phyloP scores from a whole-genome alignment of 2,888 invertebrate species.

The Julus scanicus region DNA sequence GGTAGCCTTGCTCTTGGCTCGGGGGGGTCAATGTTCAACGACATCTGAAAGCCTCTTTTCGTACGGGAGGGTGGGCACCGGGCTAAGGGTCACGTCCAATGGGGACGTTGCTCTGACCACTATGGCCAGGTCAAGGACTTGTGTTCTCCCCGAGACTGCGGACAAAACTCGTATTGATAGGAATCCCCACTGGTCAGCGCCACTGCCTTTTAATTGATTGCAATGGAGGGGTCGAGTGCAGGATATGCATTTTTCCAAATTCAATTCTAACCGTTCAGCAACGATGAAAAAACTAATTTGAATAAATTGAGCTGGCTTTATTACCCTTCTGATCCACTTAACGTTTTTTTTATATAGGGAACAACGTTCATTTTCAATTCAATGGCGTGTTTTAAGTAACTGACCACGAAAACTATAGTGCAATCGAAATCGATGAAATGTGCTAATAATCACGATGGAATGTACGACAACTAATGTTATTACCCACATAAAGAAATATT shows the following conservation, averaged over 20 bases:
- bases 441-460: neutral
- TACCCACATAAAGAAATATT: no score
- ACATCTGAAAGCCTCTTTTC: constrained; percentile 34
- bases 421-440: neutral
- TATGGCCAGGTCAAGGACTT: constrained; percentile 45
- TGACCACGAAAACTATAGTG: neutral
- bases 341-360: neutral
- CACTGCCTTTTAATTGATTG: constrained; percentile 38
- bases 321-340: constrained; percentile 45
- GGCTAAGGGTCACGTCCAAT: constrained; percentile 47
- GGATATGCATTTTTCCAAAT: neutral
- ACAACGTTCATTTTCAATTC: neutral
- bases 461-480: no score
- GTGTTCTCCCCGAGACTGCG: neutral
- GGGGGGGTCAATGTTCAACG: constrained; percentile 47
- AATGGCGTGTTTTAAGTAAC: neutral
- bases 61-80: constrained; percentile 29
- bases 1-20: constrained; percentile 40
- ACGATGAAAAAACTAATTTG: constrained; percentile 18
- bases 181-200: constrained; percentile 40
- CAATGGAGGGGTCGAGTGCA: neutral
- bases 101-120: constrained; percentile 47
- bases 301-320: constrained; percentile 15
- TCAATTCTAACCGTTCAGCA: constrained; percentile 11
- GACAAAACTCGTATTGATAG: constrained; percentile 41